phyloP scores from a whole-genome alignment of 2,888 invertebrate species.

The Eupsilia transversa region DNA sequence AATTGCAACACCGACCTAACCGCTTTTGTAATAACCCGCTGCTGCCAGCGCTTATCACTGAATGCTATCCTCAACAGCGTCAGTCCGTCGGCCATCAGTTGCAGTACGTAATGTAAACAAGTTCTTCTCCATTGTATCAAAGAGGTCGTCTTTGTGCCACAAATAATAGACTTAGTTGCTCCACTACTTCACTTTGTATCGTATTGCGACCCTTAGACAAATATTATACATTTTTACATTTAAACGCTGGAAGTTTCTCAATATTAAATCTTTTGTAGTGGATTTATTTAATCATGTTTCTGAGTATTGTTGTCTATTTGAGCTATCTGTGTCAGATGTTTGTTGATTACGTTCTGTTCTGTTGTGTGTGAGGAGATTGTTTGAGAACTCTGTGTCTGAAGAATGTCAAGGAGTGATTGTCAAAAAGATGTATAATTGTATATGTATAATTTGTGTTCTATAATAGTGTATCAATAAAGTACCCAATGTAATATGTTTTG shows the following conservation, averaged over 20 bases:
- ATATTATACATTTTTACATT: constrained; percentile 55
- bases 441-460: no score
- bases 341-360: constrained; percentile 18
- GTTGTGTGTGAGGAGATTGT: constrained; percentile 6
- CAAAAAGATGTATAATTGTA: no score
- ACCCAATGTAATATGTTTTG: no score
- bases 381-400: constrained; percentile 10
- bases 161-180: constrained; percentile 78
- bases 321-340: constrained; percentile 28
- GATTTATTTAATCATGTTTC: constrained; percentile 55
- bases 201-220: constrained; percentile 41
- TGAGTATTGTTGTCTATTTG: constrained; percentile 36
- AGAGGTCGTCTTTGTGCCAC: constrained; percentile 75
- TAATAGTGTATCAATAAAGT: no score
- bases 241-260: constrained; percentile 58
- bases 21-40: neutral
- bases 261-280: constrained; percentile 70
- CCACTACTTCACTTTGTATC: constrained; percentile 26
- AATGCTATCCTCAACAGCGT: constrained; percentile 70
- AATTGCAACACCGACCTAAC: neutral
- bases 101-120: constrained; percentile 84
- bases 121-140: constrained; percentile 80
- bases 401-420: neutral
- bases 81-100: constrained; percentile 78
- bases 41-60: constrained; percentile 19